Evolutionary conservation across 2,797 vertebrate genomes (phyloP).

Genomic region (Otus scops): DNA sequence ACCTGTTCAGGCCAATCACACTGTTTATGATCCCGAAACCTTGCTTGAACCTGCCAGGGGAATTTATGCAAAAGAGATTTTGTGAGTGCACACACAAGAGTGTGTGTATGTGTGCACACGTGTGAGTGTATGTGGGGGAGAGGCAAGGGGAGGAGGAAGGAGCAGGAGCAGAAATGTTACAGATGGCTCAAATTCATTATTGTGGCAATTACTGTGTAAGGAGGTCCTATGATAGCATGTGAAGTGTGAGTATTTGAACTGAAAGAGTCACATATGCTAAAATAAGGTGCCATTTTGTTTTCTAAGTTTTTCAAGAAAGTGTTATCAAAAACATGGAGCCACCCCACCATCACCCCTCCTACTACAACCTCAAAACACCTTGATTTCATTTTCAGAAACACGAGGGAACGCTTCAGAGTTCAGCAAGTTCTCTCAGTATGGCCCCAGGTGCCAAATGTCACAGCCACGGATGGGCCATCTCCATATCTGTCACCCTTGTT

Average conservation of each 20-base stretch:
- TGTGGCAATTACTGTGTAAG: not conserved
- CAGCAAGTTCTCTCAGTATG: not conserved
- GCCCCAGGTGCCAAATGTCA: not conserved
- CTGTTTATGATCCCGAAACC: not conserved
- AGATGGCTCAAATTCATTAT: not conserved
- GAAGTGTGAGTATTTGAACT: not conserved
- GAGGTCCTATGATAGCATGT: not conserved
- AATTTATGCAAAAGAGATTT: not conserved
- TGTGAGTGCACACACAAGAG: fast-evolving
- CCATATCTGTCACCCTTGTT: not conserved
- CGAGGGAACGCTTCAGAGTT: not conserved
- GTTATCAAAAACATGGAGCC: not conserved
- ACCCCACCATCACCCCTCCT: not conserved
- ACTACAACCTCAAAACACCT: not conserved
- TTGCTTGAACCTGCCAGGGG: not conserved
- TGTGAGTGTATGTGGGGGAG: not conserved
- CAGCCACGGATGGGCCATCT: not conserved
- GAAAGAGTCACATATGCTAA: not conserved
- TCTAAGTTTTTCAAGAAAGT: not conserved
- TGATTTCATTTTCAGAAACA: not conserved
- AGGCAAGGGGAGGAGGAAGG: not conserved
- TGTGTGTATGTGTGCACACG: too few relatives aligned
- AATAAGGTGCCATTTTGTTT: not conserved
- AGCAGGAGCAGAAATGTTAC: not conserved
- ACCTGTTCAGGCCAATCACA: not conserved